Evolutionary conservation across 2,113 vertebrate species (phyloP), one percentile per base, ranked within the genome.

Genomic region (Anarhynchus alexandrinus): DNA sequence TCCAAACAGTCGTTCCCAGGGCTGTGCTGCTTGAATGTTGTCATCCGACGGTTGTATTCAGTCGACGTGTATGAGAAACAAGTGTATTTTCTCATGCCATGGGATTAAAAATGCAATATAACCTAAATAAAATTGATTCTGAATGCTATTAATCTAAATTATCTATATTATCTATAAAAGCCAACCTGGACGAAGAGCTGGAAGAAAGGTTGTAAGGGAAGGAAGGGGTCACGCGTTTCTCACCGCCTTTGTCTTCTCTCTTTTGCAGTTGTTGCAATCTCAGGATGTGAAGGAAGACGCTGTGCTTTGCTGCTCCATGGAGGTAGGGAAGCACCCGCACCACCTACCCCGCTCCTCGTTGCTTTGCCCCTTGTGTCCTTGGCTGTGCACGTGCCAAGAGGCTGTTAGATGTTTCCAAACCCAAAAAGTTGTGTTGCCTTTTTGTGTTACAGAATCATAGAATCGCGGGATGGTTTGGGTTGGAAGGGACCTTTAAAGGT

Each of bases 271-370:
- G 97, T 96, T 99, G 96, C 99, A 99, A 91, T 99, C 99, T 85
- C 98, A 98, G 94, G 99, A 99, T 54, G 98, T 99, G 74, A 99
- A 99, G 97, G 99, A 99, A 95, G 99, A 99, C 1, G 99, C 99
- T 0, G 99, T 99, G 64, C 98, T 99, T 69, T 99, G 99, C 98
- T 99, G 99, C 77, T 99, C 99, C 7, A 99, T 99, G 99, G 99
- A 99, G 99, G 99, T 99, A 98, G 70, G 98, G 29, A 10, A 27
- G 10, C 29, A 74, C 21, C 36, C 61, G 20, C 40, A 3, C 20
- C 26, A 30, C 30, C 23, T 3, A 0, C 34, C 64, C 22, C 2
- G 1, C 25, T 71, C 49, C 49, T 52, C 70, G 12, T 1, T 42
- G 43, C 52, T 74, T 49, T 84, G 23, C 5, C 69, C 34, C 18